Evolutionary conservation across 2,888 invertebrate species (phyloP).

Genomic region (Sarcophaga rosellei): DNA sequence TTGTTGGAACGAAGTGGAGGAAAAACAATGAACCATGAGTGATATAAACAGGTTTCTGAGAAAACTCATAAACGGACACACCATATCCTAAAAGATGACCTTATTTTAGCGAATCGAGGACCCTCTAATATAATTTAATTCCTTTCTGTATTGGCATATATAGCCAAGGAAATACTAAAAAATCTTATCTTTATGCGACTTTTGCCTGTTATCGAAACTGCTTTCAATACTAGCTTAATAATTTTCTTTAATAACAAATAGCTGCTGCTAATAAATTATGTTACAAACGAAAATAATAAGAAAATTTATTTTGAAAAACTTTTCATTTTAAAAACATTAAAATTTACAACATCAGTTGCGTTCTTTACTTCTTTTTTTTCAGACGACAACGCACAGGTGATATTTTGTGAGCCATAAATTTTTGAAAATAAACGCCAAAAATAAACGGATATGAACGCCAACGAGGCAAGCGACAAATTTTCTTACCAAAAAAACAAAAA

Average conservation of each 20-base stretch:
- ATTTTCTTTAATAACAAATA: conserved; percentile 52
- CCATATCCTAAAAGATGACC: too few species aligned
- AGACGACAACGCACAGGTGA: conserved; percentile 63
- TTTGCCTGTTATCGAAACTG: too few species aligned
- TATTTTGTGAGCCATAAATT: conserved; percentile 66
- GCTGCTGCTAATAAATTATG: conserved; percentile 58
- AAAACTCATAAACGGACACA: too few species aligned
- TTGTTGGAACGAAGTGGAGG: too few species aligned
- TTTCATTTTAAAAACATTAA: conserved; percentile 30
- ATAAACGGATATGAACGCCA: conserved; percentile 65
- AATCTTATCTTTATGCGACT: too few species aligned
- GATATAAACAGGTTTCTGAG: too few species aligned
- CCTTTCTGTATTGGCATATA: too few species aligned
- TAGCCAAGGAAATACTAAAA: too few species aligned
- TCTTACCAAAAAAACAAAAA: conserved; percentile 19
- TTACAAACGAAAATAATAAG: conserved; percentile 30
- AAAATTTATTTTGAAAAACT: conserved; percentile 27
- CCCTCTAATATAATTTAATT: too few species aligned
- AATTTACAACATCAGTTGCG: conserved; percentile 37
- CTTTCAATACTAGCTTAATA: conserved; percentile 48
- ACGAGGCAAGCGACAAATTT: conserved; percentile 63
- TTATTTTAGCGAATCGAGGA: too few species aligned
- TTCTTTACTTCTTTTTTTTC: not conserved
- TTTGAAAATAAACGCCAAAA: conserved; percentile 45
- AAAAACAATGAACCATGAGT: too few species aligned